Evolutionary conservation across 2,797 vertebrate genomes (phyloP).

Genomic region (Eutrigla gurnardus): DNA sequence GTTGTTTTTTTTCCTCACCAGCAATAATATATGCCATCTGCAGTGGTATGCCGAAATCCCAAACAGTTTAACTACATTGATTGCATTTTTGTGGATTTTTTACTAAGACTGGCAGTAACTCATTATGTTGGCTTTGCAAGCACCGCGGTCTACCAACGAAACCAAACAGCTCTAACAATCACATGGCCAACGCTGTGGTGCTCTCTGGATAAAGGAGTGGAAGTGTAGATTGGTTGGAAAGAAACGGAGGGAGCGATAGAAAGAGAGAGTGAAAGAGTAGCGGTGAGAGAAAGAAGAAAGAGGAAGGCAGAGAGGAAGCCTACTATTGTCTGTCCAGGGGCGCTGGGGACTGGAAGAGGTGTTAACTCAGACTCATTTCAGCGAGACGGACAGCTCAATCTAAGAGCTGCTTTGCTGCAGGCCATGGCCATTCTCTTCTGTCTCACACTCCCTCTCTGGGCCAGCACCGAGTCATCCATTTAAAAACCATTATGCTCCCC

Average conservation of each 20-base stretch:
- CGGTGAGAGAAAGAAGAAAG: constrained; percentile 56
- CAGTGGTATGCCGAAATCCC: constrained; percentile 26
- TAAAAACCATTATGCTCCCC: constrained; percentile 90
- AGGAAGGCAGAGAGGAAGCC: constrained; percentile 75
- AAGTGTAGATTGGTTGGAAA: constrained; percentile 54
- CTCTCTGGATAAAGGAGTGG: constrained; percentile 44
- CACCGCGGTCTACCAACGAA: constrained; percentile 47
- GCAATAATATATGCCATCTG: constrained; percentile 47
- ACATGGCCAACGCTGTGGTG: constrained; percentile 38
- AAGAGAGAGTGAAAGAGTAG: constrained; percentile 49
- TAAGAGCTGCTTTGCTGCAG: constrained; percentile 85
- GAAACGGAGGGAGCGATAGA: constrained; percentile 48
- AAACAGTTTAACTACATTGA: constrained; percentile 44
- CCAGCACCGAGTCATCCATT: constrained; percentile 85
- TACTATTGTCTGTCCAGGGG: constrained; percentile 81
- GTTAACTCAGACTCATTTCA: constrained; percentile 89
- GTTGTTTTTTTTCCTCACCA: constrained; percentile 24
- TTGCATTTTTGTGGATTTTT: constrained; percentile 65
- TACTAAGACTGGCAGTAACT: constrained; percentile 59
- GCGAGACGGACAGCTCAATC: constrained; percentile 91
- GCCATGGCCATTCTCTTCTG: constrained; percentile 82
- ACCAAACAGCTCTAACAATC: constrained; percentile 53
- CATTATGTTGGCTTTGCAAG: constrained; percentile 57
- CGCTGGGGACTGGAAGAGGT: constrained; percentile 80
- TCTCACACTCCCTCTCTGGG: constrained; percentile 77